Evolutionary conservation across 2,888 invertebrate species (phyloP).

Genomic region (Drosophila multiciliata): DNA sequence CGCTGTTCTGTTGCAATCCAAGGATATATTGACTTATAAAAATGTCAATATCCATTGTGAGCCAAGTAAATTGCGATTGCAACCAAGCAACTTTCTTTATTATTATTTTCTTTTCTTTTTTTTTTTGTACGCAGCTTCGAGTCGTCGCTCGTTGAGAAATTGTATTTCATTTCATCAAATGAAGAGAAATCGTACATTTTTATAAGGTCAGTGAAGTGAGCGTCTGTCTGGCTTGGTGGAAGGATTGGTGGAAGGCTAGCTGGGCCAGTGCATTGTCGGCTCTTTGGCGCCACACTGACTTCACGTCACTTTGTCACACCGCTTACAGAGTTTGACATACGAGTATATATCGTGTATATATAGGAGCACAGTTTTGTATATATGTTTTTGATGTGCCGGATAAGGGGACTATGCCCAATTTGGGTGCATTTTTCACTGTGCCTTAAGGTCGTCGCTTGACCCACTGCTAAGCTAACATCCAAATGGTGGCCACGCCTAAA

Average conservation of each 20-base stretch:
- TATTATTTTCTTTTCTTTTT: not conserved
- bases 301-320: slow-evolving; percentile 65
- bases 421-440: slow-evolving; percentile 63
- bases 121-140: slow-evolving; percentile 38
- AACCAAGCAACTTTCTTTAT: slow-evolving; percentile 42
- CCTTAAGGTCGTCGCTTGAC: slow-evolving; percentile 52
- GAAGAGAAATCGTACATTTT: slow-evolving; percentile 80
- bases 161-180: slow-evolving; percentile 80
- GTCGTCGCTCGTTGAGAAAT: slow-evolving; percentile 66
- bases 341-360: slow-evolving; percentile 2
- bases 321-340: slow-evolving; percentile 74
- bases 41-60: slow-evolving; percentile 73
- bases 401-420: slow-evolving; percentile 65
- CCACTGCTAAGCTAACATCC: slow-evolving; percentile 28
- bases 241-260: not conserved
- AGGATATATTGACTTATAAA: slow-evolving; percentile 78
- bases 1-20: slow-evolving; percentile 39
- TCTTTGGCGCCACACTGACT: slow-evolving; percentile 54
- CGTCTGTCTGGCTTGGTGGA: slow-evolving; percentile 15
- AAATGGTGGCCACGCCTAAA: not conserved
- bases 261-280: slow-evolving; percentile 53
- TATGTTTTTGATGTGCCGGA: slow-evolving; percentile 34
- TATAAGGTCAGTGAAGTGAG: slow-evolving; percentile 62
- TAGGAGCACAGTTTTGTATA: slow-evolving; percentile 4
- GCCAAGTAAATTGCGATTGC: slow-evolving; percentile 71